Conservation (phyloP, 2,797 vertebrate genomes). For the Gallirallus australis region DNA sequence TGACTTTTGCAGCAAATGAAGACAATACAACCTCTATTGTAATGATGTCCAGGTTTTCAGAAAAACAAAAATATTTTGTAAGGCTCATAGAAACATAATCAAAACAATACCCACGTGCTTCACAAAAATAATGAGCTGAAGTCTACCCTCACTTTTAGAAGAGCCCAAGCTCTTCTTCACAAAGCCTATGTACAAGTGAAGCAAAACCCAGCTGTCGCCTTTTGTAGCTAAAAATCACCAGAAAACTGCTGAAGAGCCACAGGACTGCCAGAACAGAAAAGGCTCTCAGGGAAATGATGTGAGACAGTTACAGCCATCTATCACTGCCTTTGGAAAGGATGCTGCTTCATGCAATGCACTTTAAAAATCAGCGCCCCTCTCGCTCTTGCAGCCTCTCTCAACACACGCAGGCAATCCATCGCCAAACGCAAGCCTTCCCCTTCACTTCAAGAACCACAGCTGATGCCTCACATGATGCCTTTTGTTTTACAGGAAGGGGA, state of each 20-base stretch:
- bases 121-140: background rate
- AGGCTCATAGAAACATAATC: background rate
- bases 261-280: background rate
- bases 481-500: background rate
- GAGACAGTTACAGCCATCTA: background rate
- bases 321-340: background rate
- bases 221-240: background rate
- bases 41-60: background rate
- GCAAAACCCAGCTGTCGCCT: background rate
- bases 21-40: background rate
- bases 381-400: background rate
- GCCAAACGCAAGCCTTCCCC: background rate
- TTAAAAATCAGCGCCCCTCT: background rate
- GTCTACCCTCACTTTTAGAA: background rate
- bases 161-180: background rate
- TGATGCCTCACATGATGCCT: background rate
- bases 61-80: background rate
- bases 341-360: background rate
- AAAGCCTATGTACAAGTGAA: background rate
- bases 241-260: background rate
- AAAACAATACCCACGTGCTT: background rate
- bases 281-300: background rate
- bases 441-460: background rate
- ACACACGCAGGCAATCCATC: rapidly evolving
- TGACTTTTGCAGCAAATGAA: background rate